phyloP scores from a whole-genome alignment of 1,140 invertebrate genomes.

The Pseudachorutes palmiensis region DNA sequence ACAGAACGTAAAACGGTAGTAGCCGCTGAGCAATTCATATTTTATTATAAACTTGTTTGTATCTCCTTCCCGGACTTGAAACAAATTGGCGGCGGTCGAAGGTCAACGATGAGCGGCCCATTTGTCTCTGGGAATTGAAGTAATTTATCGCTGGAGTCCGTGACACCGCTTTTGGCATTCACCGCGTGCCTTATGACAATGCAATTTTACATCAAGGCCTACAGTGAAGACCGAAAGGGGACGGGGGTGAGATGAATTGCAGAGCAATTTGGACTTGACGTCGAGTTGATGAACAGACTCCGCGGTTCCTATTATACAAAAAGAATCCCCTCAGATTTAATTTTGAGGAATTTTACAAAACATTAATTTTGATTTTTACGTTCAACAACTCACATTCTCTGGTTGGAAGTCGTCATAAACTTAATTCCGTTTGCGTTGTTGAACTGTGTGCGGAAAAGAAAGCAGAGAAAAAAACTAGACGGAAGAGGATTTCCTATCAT shows the following conservation, averaged over 20 bases:
- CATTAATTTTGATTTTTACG: conserved; percentile 14
- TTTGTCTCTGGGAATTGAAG: too few species aligned
- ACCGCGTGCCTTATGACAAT: conserved; percentile 39
- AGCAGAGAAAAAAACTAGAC: neutral
- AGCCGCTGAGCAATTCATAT: too few species aligned
- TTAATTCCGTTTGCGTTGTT: neutral
- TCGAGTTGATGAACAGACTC: neutral
- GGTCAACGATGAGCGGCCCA: too few species aligned
- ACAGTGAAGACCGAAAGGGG: conserved; percentile 39
- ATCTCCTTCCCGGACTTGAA: too few species aligned
- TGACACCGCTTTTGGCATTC: conserved; percentile 38
- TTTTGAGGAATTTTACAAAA: neutral
- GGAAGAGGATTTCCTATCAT: conserved; percentile 3
- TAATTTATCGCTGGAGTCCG: conserved; percentile 20
- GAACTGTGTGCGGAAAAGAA: neutral
- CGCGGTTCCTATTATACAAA: neutral
- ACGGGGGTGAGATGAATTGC: conserved; percentile 10
- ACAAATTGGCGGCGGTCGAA: too few species aligned
- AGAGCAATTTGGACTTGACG: neutral
- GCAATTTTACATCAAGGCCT: conserved; percentile 36
- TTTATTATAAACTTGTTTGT: too few species aligned
- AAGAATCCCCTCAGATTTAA: neutral
- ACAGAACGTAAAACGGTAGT: too few species aligned
- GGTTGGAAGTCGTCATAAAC: neutral
- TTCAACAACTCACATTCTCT: too few species aligned